These are phyloP conservation scores for Halictus quadricinctus DNA, from an alignment of 2,888 invertebrate species.

Conservation along the genomic window DNA sequence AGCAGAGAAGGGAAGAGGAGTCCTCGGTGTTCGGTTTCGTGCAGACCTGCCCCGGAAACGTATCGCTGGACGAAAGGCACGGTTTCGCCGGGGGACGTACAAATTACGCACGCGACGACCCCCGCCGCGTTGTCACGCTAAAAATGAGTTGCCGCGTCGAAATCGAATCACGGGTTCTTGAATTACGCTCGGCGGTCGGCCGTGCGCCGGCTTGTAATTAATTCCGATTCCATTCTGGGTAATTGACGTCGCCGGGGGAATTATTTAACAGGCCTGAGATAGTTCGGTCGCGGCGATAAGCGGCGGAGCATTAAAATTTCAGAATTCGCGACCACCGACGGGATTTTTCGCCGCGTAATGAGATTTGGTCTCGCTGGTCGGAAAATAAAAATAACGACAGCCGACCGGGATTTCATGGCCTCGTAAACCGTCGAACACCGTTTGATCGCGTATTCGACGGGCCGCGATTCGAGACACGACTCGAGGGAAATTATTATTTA, in stretches of 20 bases:
- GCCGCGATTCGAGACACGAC: not conserved
- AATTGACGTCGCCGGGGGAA: not conserved
- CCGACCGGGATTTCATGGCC: not conserved
- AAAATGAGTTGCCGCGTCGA: constrained; percentile 39
- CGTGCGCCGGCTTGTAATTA: not conserved
- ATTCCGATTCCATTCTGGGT: constrained; percentile 1
- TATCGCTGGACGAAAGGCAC: constrained; percentile 28
- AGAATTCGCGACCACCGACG: not conserved
- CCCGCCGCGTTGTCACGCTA: constrained; percentile 18
- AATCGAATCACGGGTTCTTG: constrained; percentile 18
- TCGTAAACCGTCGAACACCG: not conserved
- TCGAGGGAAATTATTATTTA: not conserved
- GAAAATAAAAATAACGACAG: not conserved
- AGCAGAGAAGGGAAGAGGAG: constrained; percentile 49
- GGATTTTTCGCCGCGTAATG: not conserved
- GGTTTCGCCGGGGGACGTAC: constrained; percentile 26
- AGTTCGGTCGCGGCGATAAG: not conserved
- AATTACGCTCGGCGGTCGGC: not conserved
- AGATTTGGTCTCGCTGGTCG: not conserved
- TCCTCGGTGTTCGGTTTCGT: constrained; percentile 57
- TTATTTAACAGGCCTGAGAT: not conserved
- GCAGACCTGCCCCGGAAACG: constrained; percentile 28
- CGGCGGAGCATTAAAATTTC: not conserved
- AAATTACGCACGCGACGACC: constrained; percentile 40
- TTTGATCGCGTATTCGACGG: not conserved